phyloP scores from a whole-genome alignment of 30 jellyfish, hydroid and myxozoan genomes.

The Turritopsis rubra region DNA sequence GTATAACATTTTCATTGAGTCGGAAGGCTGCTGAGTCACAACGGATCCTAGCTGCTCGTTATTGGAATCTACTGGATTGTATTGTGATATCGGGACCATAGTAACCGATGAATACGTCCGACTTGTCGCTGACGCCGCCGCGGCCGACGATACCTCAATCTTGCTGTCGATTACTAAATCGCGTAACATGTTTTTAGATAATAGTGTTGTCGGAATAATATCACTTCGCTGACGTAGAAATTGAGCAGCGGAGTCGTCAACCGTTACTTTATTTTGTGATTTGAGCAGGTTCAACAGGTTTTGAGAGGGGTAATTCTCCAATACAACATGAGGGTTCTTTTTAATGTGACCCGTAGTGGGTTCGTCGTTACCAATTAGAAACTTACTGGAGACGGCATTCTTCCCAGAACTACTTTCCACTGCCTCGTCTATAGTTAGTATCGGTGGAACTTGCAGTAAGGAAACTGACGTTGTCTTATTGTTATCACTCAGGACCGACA shows the following conservation, averaged over 20 bases:
- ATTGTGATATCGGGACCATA: slow-evolving; percentile 7
- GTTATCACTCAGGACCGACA: neutral
- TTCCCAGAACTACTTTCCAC: neutral
- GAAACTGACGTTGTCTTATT: slow-evolving; percentile 1
- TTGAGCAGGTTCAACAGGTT: neutral
- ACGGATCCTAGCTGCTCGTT: neutral
- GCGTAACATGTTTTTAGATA: neutral
- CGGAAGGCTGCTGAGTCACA: slow-evolving; percentile 6
- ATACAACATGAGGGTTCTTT: neutral
- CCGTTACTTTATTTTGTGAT: slow-evolving; percentile 3
- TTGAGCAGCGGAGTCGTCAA: neutral
- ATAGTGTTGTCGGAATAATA: neutral
- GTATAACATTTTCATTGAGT: slow-evolving; percentile 41
- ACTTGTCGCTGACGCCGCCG: neutral
- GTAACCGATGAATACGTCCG: neutral
- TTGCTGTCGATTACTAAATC: neutral
- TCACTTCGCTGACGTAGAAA: neutral
- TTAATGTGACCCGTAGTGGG: neutral
- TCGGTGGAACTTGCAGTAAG: neutral
- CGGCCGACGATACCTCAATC: neutral
- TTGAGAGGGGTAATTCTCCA: neutral
- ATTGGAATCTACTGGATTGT: neutral
- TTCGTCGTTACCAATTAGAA: neutral
- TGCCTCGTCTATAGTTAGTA: neutral
- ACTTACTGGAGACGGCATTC: neutral